phyloP scores from a whole-genome alignment of 1,140 invertebrate genomes.

The Lordiphosa mommai region DNA sequence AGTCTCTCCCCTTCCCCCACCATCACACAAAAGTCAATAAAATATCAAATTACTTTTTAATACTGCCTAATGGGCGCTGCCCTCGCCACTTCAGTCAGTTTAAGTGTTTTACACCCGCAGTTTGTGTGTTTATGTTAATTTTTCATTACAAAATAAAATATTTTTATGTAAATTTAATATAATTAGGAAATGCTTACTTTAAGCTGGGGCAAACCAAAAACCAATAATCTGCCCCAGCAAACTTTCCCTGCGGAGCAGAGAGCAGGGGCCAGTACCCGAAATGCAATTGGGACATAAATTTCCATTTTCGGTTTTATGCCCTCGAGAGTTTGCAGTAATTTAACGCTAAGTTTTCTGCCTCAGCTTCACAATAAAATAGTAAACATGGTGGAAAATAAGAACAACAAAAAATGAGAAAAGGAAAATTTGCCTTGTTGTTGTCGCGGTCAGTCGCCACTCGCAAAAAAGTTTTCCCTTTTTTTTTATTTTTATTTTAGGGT shows the following conservation, averaged over 20 bases:
- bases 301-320: slow-evolving; percentile 73
- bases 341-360: slow-evolving; percentile 68
- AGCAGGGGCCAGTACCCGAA: slow-evolving; percentile 15
- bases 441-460: slow-evolving; percentile 22
- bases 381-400: slow-evolving; percentile 49
- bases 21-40: slow-evolving; percentile 44
- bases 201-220: slow-evolving; percentile 11
- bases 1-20: not conserved
- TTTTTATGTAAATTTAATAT: slow-evolving; percentile 58
- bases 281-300: slow-evolving; percentile 78
- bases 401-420: slow-evolving; percentile 46
- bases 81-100: not conserved
- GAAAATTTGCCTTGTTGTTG: slow-evolving; percentile 39
- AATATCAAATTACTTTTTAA: slow-evolving; percentile 60
- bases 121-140: slow-evolving; percentile 33
- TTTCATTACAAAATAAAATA: slow-evolving; percentile 28
- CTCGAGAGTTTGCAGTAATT: slow-evolving; percentile 68
- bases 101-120: not conserved
- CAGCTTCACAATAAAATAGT: slow-evolving; percentile 61
- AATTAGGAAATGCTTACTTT: slow-evolving; percentile 48
- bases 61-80: slow-evolving; percentile 43
- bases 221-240: slow-evolving; percentile 56
- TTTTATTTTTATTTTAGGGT: not conserved
- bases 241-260: slow-evolving; percentile 24
- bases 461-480: slow-evolving; percentile 29